Evolutionary conservation across 2,113 vertebrate genomes (phyloP), one percentile per base, ranked within the genome.

Genomic region (Pipra filicauda): DNA sequence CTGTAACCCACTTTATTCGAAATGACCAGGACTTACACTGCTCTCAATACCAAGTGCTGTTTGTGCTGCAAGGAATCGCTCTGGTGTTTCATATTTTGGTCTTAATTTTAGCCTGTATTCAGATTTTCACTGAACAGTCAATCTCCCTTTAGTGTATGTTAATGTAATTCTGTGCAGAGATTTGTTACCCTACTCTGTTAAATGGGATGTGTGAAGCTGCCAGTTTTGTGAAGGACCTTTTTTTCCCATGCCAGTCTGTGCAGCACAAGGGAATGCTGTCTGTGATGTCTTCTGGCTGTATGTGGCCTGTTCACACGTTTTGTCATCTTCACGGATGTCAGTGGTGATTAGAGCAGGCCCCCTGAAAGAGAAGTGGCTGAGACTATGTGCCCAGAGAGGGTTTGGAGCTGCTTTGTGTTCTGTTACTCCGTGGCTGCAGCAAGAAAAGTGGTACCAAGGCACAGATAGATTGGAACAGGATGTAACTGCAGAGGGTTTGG

Each of bases 1-100:
- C 48, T 85, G 7, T 49, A 62, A 52, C 14, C 3, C 5, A 0
- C 44, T 80, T 41, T 19, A 41, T 27, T 67, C 23, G 10, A 37
- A 48, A 31, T 4, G 1, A 3, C 8, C 52, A 35, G 9, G 21
- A 43, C 8, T 69, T 88, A 3, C 0, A 2, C 9, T 37, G 31
- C 18, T 85, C 19, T 76, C 30, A 6, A 0, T 11, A 10, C 7
- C 8, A 33, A 76, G 16, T 46, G 49, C 49, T 79, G 11, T 41
- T 91, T 57, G 24, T 83, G 31, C 41, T 66, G 17, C 28, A n/a
- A 31, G n/a, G 58, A 76, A 22, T 83, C 13, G 14, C 43, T 48
- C 39, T 58, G 24, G 3, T 65, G 5, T 31, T 26, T 72, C n/a
- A 3, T 48, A 8, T 62, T 76, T 93, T 72, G 51, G 22, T 48